phyloP scores from a whole-genome alignment of 2,888 invertebrate genomes.

The Hirtodrosophila cameraria region DNA sequence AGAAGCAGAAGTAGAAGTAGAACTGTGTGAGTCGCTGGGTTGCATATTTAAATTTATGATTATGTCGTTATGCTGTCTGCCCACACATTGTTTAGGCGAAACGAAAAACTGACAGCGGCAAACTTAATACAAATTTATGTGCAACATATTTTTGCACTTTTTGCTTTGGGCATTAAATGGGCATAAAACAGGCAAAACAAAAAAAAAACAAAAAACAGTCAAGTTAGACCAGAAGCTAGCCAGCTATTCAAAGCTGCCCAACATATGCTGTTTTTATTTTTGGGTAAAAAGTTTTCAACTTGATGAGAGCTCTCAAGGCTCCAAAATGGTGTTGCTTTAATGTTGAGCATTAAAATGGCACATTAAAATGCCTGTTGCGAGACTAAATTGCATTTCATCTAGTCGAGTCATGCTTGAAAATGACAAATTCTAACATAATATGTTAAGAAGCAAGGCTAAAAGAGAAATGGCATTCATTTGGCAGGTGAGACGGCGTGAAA shows the following conservation, averaged over 20 bases:
- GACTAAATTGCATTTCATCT: conserved; percentile 71
- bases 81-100: conserved; percentile 68
- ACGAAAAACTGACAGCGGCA: conserved; percentile 72
- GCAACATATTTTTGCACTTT: conserved; percentile 80
- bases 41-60: conserved; percentile 82
- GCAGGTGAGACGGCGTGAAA: conserved; percentile 73
- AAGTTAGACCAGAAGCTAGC: conserved; percentile 31
- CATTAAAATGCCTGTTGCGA: conserved; percentile 68
- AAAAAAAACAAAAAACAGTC: conserved; percentile 10
- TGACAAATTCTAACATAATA: conserved; percentile 78
- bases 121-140: conserved; percentile 82
- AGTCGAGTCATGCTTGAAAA: conserved; percentile 68
- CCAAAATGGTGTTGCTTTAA: conserved; percentile 33
- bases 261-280: conserved; percentile 62
- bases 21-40: conserved; percentile 43
- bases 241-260: conserved; percentile 57
- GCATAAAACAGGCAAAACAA: conserved; percentile 23
- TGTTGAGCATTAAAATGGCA: conserved; percentile 53
- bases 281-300: conserved; percentile 43
- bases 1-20: neutral
- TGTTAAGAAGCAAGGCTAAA: conserved; percentile 49
- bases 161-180: conserved; percentile 22
- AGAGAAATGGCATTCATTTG: conserved; percentile 76
- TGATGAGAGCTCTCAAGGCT: conserved; percentile 37
- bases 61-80: conserved; percentile 80